Base-by-base conservation (phyloP, 1,140 invertebrate genomes). In the Dufourea novaeangliae region DNA sequence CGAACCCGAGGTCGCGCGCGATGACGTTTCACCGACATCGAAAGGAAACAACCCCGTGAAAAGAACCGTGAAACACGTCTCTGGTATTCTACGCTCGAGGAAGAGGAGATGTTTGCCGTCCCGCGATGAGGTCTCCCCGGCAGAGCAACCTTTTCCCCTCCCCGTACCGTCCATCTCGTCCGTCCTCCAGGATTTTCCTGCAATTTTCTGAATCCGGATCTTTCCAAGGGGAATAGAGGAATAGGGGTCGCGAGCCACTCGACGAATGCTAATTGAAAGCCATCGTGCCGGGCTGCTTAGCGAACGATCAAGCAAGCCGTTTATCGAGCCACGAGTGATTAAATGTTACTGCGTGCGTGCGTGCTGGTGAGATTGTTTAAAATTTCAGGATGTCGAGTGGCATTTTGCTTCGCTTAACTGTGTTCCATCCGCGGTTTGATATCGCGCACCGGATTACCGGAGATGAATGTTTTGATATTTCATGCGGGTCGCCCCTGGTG, bases 1-100 rank as follows among this genome's bases (percentile, higher is more conserved):
- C 70, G 63, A 75, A 79, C 32, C 34, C 78, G 84, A 80, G 75
- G 85, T 81, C 85, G 62, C 64, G 63, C 78, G 63, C 73, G 57
- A 54, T 82, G 71, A 39, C 57, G 52, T 57, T 63, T 59, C 39
- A 63, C 44, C 69, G 37, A 69, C 63, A 27, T 59, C 64, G 68
- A 29, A 52, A 62, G n/a, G 22, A 54, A 37, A 66, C 63, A 66
- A 34, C 37, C 22, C 10, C 14, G 32, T 62, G 56, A 71, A 77
- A 77, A 62, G 75, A 68, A 63, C 44, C 63, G 54, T 27, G 50
- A 61, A 64, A 57, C 27, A 27, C n/a, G 20, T 11, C 46, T 64
- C 20, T 22, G 27, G 62, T n/a, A 57, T 34, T 6, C 54, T 20
- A 2, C 25, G 32, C 39, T n/a, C n/a, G n/a, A n/a, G 41, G 29